Conservation (phyloP, 2,113 vertebrate species). For the Brienomyrus longianalis region DNA sequence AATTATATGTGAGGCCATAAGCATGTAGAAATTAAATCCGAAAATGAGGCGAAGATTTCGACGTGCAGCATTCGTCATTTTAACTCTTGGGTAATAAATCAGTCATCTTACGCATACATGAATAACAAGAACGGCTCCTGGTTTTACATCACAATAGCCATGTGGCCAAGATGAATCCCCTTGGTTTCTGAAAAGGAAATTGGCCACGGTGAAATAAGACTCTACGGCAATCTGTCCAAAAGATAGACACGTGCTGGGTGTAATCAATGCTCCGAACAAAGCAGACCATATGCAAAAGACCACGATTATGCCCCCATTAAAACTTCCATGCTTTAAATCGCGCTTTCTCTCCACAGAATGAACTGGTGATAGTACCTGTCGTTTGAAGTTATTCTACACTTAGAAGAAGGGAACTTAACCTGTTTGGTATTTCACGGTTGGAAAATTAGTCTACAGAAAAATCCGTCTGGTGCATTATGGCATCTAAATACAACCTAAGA, state of each 20-base stretch:
- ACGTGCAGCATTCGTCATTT: slow-evolving; percentile 44
- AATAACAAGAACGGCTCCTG: slow-evolving; percentile 59
- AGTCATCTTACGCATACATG: slow-evolving; percentile 56
- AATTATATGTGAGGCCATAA: neutral
- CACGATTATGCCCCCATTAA: slow-evolving; percentile 42
- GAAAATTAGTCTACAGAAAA: neutral
- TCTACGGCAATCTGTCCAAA: slow-evolving; percentile 64
- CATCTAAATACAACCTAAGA: neutral
- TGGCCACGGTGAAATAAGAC: slow-evolving; percentile 61
- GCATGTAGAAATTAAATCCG: slow-evolving; percentile 68
- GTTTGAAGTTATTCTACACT: neutral
- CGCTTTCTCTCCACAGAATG: neutral
- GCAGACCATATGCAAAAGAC: slow-evolving; percentile 36
- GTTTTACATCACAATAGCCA: slow-evolving; percentile 57
- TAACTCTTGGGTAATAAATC: slow-evolving; percentile 55
- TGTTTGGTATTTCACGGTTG: neutral
- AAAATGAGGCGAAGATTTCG: slow-evolving; percentile 73
- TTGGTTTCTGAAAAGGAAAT: slow-evolving; percentile 71
- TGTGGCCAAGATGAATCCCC: slow-evolving; percentile 49
- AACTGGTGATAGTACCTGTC: neutral
- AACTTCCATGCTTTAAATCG: slow-evolving; percentile 27
- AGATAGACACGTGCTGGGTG: slow-evolving; percentile 67
- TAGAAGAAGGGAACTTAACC: neutral
- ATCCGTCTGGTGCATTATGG: neutral
- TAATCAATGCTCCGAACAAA: slow-evolving; percentile 45